phyloP scores from a whole-genome alignment of 2,888 invertebrate genomes.

The Charanyca ferruginea region DNA sequence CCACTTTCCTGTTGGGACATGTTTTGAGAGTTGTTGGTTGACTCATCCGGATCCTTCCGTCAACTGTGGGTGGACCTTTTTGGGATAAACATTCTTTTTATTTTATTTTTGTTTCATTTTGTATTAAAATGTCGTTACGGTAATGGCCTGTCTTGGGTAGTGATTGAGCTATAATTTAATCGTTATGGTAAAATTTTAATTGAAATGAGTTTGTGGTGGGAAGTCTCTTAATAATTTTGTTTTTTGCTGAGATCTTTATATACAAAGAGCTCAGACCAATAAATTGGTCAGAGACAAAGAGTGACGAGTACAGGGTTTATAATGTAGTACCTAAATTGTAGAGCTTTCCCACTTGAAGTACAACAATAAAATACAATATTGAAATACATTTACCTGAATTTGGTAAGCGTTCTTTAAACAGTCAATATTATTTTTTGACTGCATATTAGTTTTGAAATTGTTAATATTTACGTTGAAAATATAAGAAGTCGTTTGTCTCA shows the following conservation, averaged over 20 bases:
- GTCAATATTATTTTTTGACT: too few relatives aligned
- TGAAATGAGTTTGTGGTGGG: neutral
- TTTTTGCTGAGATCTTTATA: neutral
- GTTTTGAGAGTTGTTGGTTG: conserved; percentile 68
- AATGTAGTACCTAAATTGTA: neutral
- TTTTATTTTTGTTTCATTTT: conserved; percentile 36
- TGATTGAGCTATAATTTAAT: conserved; percentile 26
- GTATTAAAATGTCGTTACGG: conserved; percentile 42
- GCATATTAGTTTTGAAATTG: too few relatives aligned
- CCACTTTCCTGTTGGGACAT: conserved; percentile 71
- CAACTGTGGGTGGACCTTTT: conserved; percentile 62
- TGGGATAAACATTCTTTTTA: conserved; percentile 34
- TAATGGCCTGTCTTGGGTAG: conserved; percentile 35
- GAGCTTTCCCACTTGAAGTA: too few relatives aligned
- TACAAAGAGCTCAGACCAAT: neutral
- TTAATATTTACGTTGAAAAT: too few relatives aligned
- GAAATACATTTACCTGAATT: too few relatives aligned
- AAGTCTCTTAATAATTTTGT: neutral
- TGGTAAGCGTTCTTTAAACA: too few relatives aligned
- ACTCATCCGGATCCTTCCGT: conserved; percentile 66
- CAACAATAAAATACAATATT: too few relatives aligned
- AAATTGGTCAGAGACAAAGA: too few relatives aligned
- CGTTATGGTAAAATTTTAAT: neutral
- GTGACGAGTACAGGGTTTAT: neutral
- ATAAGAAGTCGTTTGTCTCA: too few relatives aligned